These are phyloP conservation scores for Listronotus oregonensis DNA, from an alignment of 1,140 invertebrate species.

Conservation along the genomic window DNA sequence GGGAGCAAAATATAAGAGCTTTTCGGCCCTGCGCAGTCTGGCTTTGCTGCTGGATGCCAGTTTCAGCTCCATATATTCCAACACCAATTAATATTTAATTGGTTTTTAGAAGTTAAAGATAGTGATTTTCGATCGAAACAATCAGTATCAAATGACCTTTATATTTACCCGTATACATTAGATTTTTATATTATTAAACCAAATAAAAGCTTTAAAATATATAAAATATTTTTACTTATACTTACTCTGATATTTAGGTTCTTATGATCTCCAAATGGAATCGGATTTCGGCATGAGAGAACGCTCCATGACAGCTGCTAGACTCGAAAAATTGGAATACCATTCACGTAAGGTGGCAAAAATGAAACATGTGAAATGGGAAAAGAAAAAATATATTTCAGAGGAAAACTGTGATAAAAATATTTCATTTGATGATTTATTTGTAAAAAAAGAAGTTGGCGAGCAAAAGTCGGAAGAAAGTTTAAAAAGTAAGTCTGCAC, in stretches of 20 bases:
- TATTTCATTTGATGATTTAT: slow-evolving; percentile 63
- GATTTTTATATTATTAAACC: too few species aligned
- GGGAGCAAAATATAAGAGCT: too few species aligned
- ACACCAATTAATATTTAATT: too few species aligned
- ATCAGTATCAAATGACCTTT: too few species aligned
- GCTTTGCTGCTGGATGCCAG: too few species aligned
- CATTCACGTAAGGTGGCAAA: slow-evolving; percentile 81
- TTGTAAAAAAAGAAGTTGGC: slow-evolving; percentile 62
- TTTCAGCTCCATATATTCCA: too few species aligned
- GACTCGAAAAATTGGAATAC: slow-evolving; percentile 87
- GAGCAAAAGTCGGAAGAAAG: slow-evolving; percentile 33
- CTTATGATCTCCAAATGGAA: slow-evolving; percentile 74
- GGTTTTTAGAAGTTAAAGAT: too few species aligned
- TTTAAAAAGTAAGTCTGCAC: slow-evolving; percentile 57
- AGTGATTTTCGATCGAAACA: too few species aligned
- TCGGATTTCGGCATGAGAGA: slow-evolving; percentile 75
- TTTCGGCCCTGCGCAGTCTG: too few species aligned
- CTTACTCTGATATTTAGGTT: slow-evolving; percentile 57
- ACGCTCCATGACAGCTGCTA: slow-evolving; percentile 86
- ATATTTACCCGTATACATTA: too few species aligned
- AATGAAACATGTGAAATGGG: slow-evolving; percentile 80
- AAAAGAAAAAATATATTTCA: slow-evolving; percentile 55
- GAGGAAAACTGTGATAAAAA: slow-evolving; percentile 44
- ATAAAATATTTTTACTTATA: too few species aligned
- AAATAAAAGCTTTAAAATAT: too few species aligned